phyloP scores from a whole-genome alignment of 1,140 invertebrate species.

The Gonatopus flavifemur region DNA sequence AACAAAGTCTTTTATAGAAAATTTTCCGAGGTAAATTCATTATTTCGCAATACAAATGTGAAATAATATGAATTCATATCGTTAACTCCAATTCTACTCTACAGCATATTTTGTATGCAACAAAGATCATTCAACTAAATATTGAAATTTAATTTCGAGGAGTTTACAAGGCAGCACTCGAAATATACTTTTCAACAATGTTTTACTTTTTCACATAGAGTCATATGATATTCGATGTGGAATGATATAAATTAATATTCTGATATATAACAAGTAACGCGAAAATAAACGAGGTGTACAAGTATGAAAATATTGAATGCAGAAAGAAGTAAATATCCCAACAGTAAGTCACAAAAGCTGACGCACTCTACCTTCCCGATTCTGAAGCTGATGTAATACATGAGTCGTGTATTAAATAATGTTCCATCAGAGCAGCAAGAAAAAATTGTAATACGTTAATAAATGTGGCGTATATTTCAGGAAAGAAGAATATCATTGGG shows the following conservation, averaged over 20 bases:
- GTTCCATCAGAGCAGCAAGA: constrained; percentile 45
- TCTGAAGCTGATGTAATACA: constrained; percentile 68
- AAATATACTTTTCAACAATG: not conserved
- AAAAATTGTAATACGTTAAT: too few species aligned
- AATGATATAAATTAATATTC: constrained; percentile 22
- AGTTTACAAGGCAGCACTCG: not conserved
- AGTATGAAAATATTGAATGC: constrained; percentile 67
- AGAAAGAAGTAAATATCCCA: constrained; percentile 67
- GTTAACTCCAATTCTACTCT: too few species aligned
- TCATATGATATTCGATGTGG: constrained; percentile 17
- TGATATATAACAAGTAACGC: constrained; percentile 19
- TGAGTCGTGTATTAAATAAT: too few species aligned
- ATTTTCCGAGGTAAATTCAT: too few species aligned
- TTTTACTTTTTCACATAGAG: not conserved
- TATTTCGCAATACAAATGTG: too few species aligned
- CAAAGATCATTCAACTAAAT: too few species aligned
- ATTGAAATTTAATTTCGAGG: too few species aligned
- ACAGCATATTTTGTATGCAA: too few species aligned
- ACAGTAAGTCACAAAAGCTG: constrained; percentile 63
- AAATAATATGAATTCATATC: too few species aligned
- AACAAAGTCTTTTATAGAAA: too few species aligned
- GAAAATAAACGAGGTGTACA: constrained; percentile 58
- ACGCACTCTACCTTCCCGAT: constrained; percentile 73
- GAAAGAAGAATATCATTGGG: too few species aligned
- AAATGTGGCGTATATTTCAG: too few species aligned